Evolutionary conservation across 1,140 invertebrate genomes (phyloP), one percentile per base, ranked within the genome.

Genomic region (Heterodera carotae): DNA sequence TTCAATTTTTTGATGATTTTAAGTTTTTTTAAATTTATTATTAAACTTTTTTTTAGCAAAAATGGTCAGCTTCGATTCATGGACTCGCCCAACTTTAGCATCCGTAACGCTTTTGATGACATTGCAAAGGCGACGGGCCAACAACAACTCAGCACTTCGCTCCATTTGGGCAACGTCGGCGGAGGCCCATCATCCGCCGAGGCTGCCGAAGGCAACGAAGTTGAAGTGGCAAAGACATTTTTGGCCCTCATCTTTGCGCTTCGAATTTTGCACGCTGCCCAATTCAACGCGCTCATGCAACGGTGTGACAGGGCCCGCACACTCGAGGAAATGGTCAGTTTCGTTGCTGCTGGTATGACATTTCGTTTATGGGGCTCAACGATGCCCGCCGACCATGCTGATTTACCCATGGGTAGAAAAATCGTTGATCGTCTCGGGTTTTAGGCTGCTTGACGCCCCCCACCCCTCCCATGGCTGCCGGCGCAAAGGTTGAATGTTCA

Each of bases 141-240:
- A 10, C 29, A 71, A 10, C 29, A 71, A 10, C 18, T 33, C 1
- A n/a, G 31, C 6, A 6, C 48, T 2, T 59, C 59, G 29, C 33
- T 71, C 18, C 12, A 5, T 56, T 56, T 56, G 48, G 48, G 18
- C 48, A 39, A n/a, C n/a, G n/a, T n/a, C n/a, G n/a, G n/a, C n/a
- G n/a, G n/a, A n/a, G n/a, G n/a, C n/a, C n/a, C n/a, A n/a, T n/a
- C 18, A n/a, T 18, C 36, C 33, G 69, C 43, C 22, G 59, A 53
- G 31, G 34, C 68, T 1, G 27, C 39, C 27, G 22, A 69, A 27
- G 33, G 33, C 27, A 31, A 39, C 12, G 59, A 25, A 27, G 29
- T 56, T 18, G 69, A 71, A 71, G 31, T 71, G 48, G 36, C 22
- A 6, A 71, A 71, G 22, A 22, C 18, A 22, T 71, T 43, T 43